Base-by-base conservation (phyloP, 2,888 invertebrate genomes). In the Conops quadrifasciatus region DNA sequence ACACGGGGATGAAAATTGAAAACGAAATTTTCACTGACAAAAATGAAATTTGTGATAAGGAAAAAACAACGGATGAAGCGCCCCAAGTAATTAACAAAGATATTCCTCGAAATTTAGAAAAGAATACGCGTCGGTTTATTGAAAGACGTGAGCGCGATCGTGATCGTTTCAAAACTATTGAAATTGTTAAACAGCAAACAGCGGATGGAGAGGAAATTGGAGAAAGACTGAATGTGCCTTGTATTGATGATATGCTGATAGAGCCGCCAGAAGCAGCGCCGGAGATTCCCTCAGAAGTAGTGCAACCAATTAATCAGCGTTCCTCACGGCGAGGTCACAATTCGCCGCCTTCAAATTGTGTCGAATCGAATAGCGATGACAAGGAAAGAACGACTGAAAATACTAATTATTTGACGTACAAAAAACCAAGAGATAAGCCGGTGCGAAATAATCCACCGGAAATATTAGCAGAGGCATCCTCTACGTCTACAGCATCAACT, bases 151-250 rank as follows among this genome's bases (percentile, higher is more conserved):
- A 80, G 66, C 78, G 82, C 19, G 84, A 86, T 79, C 83, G 85
- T 16, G 85, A 86, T 74, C 84, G 86, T 28, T 86, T 86, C 71
- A 86, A 85, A 78, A 86, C 86, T n/a, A 86, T 85, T 70, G 82
- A 85, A 77, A 83, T 86, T 68, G 81, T 81, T 26, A 84, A 80
- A 65, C 75, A 74, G 68, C 77, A 78, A 26, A 72, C 53, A 45
- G 62, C 58, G n/a, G 56, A 45, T 63, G 72, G 62, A 26, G 72
- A 67, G n/a, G 26, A 77, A 66, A 68, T 70, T 75, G 67, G 75
- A 71, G 74, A 74, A 71, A 63, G 80, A 81, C 78, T 85, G 73
- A 79, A 83, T 79, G 84, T 85, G 78, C 85, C 85, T 80, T 85
- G 84, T 77, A 84, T 85, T 74, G 85, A 85, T 77, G 71, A 72